Conservation (phyloP, 2,888 invertebrate genomes). For the Eumacrocentrus americanus region DNA sequence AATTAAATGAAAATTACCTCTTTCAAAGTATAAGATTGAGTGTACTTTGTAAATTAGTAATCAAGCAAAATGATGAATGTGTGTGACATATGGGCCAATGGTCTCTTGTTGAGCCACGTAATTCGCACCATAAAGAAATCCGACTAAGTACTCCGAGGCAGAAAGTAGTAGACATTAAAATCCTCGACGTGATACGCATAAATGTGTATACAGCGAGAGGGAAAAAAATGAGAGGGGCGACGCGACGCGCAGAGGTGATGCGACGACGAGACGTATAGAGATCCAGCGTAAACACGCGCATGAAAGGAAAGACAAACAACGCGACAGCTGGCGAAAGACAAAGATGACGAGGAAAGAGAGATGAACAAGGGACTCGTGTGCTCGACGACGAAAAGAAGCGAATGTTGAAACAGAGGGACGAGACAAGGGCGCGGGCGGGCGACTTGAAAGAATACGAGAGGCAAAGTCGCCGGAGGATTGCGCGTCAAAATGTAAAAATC, state of each 20-base stretch:
- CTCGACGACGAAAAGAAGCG: slow-evolving; percentile 1
- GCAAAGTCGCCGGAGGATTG: slow-evolving; percentile 7
- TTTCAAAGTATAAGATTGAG: too few relatives aligned
- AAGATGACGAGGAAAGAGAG: slow-evolving; percentile 19
- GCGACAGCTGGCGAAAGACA: slow-evolving; percentile 29
- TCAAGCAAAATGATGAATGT: slow-evolving; percentile 10
- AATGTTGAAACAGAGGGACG: slow-evolving; percentile 26
- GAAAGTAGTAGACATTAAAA: slow-evolving; percentile 21
- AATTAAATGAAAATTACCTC: too few relatives aligned
- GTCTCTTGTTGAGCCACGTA: background rate
- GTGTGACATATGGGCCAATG: slow-evolving; percentile 9
- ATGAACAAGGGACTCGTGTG: slow-evolving; percentile 7
- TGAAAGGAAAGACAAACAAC: slow-evolving; percentile 31
- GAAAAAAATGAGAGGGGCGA: background rate
- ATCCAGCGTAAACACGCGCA: slow-evolving; percentile 30
- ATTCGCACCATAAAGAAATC: slow-evolving; percentile 22
- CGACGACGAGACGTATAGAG: slow-evolving; percentile 26
- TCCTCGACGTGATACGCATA: slow-evolving; percentile 26
- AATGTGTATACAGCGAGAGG: background rate
- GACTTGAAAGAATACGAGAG: slow-evolving; percentile 4
- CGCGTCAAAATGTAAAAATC: background rate
- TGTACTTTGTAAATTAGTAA: too few relatives aligned
- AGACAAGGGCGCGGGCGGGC: background rate
- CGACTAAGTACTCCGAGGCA: slow-evolving; percentile 8
- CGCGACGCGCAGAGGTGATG: slow-evolving; percentile 13